Percentiles rank a stretch among this genome's conserved stretches.
phyloP scores from a whole-genome alignment of 1,140 invertebrate genomes.

The Stenopsyche tienmushanensis region DNA sequence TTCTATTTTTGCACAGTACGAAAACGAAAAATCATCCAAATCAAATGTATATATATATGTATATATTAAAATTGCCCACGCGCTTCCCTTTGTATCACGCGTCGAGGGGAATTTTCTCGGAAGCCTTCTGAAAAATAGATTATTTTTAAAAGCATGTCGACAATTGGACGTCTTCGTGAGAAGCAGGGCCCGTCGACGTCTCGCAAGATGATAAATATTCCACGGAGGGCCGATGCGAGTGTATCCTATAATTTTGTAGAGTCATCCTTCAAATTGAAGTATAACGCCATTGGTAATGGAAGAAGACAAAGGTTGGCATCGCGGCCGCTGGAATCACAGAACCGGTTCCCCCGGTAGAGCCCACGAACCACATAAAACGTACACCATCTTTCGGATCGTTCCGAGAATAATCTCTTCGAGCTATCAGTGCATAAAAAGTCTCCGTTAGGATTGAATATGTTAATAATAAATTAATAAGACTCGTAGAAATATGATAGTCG shows the following conservation, averaged over 20 bases:
- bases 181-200: not conserved
- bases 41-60: not conserved
- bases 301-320: not conserved
- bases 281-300: conserved; percentile 12
- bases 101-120: no score
- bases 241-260: conserved; percentile 20
- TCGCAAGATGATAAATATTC: not conserved
- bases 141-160: not conserved
- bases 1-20: no score
- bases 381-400: not conserved
- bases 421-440: not conserved
- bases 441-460: not conserved
- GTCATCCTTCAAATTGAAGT: conserved; percentile 16
- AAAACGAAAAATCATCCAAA: no score
- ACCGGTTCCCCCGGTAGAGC: not conserved
- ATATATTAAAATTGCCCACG: no score
- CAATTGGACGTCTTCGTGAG: conserved; percentile 2
- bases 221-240: no score
- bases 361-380: not conserved
- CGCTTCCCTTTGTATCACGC: no score
- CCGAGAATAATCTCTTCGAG: not conserved
- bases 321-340: not conserved
- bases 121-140: not conserved
- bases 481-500: not conserved
- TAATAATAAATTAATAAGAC: not conserved